Evolutionary conservation across 2,888 invertebrate genomes (phyloP), one percentile per base, ranked within the genome.

Genomic region (Nemoura dubitans): DNA sequence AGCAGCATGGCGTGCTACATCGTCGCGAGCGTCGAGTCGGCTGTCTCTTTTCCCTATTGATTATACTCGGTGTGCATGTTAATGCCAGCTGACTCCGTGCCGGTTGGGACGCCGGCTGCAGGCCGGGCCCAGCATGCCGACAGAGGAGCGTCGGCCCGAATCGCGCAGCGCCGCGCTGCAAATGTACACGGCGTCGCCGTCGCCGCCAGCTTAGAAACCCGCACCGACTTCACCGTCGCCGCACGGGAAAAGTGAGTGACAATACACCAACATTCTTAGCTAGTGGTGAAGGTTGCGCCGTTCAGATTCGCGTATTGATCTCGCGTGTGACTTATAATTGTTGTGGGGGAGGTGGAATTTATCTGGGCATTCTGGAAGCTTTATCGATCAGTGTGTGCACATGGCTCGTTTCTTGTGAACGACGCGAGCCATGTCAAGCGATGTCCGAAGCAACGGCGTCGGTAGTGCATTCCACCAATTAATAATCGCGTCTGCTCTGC

Each of bases 31-130:
- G 36, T 59, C 59, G 59, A 59, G 59, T 59, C 59, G 59, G 14
- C 59, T 59, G 59, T 59, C 59, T 59, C 59, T 59, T 36, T 76
- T 28, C 80, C 36, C 87, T 87, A 87, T 87, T 85, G 87, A 87
- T 87, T 87, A 82, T 82, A 25, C 42, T 59, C 59, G 85, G 85
- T 26, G 87, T 87, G 87, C 87, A 87, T 87, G 87, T 82, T 85
- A 87, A 87, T 81, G 78, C 28, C 86, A 81, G 80, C 86, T 42
- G 80, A 76, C 36, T 78, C 28, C 42, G 36, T 86, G 85, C 59
- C 10, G 25, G 21, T 16, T 21, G 29, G 29, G 36, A 43, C n/a
- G 76, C 76, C 7, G 36, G 76, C 59, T 28, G 28, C 59, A 42
- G 16, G 42, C 59, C 85, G 25, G 27, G 28, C 78, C 10, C 78